phyloP scores from a whole-genome alignment of 2,797 vertebrate species.

The Natrix natrix region DNA sequence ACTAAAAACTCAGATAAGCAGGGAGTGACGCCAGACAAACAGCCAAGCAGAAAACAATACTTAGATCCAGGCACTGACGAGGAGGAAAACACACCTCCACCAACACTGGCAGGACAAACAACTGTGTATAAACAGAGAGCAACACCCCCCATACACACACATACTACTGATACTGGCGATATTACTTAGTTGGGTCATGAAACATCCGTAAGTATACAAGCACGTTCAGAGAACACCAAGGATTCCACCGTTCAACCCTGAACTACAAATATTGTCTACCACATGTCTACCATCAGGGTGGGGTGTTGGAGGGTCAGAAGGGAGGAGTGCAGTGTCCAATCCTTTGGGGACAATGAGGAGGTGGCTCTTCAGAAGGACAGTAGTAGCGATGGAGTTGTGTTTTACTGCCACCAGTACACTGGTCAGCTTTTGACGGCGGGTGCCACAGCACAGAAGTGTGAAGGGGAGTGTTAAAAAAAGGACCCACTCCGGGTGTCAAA shows the following conservation, averaged over 20 bases:
- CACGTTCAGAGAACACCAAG: background rate
- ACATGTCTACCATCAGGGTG: background rate
- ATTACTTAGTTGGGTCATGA: background rate
- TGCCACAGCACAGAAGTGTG: background rate
- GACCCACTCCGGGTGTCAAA: background rate
- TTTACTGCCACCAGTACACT: background rate
- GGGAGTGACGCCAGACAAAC: background rate
- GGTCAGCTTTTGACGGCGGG: background rate
- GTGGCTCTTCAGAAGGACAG: background rate
- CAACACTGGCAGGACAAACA: background rate
- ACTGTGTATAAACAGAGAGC: background rate
- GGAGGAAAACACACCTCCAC: background rate
- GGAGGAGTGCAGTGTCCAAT: background rate
- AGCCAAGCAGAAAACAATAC: background rate
- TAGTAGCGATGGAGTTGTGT: background rate
- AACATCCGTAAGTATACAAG: background rate
- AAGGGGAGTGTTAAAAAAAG: no score
- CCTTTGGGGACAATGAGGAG: background rate
- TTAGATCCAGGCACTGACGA: background rate
- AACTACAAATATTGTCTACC: background rate
- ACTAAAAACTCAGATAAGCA: no score
- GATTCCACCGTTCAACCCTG: background rate
- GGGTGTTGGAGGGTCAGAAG: background rate
- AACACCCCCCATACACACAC: rapidly evolving
- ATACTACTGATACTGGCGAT: background rate